phyloP scores from a whole-genome alignment of 2,113 vertebrate genomes.

The Cryptotis parvus region DNA sequence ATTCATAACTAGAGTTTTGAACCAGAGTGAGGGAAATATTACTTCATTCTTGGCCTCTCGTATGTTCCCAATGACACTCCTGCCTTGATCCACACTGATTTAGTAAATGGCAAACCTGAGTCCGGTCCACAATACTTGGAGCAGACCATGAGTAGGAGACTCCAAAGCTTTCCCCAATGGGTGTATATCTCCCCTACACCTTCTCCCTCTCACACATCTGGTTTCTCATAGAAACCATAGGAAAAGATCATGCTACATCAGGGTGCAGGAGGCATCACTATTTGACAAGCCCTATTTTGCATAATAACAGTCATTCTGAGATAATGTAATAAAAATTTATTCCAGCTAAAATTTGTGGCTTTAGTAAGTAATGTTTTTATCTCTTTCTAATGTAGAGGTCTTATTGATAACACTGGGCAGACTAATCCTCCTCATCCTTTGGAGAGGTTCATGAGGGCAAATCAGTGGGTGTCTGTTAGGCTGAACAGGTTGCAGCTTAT shows the following conservation, averaged over 20 bases:
- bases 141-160: not conserved
- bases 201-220: not conserved
- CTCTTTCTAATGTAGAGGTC: not conserved
- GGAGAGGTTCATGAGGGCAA: not conserved
- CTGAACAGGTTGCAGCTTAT: slow-evolving; percentile 1
- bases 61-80: not conserved
- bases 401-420: not conserved
- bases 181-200: not conserved
- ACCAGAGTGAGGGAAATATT: not conserved
- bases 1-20: not conserved
- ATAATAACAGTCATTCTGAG: slow-evolving; percentile 18
- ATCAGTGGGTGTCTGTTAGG: not conserved
- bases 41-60: not conserved
- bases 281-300: not conserved
- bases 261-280: not conserved
- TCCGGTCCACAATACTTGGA: not conserved
- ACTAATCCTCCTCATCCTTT: not conserved
- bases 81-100: not conserved
- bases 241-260: not conserved
- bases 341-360: not conserved
- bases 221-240: not conserved
- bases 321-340: slow-evolving; percentile 2
- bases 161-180: not conserved
- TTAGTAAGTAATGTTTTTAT: not conserved
- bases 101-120: not conserved